phyloP scores from a whole-genome alignment of 2,113 vertebrate genomes.

The Phylloscopus trochilus region DNA sequence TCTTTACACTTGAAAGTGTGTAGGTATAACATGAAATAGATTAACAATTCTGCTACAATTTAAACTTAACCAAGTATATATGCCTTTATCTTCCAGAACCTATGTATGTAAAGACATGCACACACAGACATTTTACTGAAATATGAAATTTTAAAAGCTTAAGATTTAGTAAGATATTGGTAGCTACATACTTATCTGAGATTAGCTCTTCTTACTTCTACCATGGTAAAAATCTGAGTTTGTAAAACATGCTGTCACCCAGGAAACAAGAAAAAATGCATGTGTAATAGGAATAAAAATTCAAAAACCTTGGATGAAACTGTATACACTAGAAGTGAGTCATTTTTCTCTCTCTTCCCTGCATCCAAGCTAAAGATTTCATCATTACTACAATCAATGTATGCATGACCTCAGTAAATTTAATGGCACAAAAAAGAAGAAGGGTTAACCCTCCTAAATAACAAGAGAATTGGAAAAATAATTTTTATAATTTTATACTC shows the following conservation, averaged over 20 bases:
- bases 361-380: not conserved
- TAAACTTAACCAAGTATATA: not conserved
- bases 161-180: not conserved
- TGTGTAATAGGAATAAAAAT: not conserved
- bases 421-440: not conserved
- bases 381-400: not conserved
- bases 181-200: not conserved
- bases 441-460: not conserved
- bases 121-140: not conserved
- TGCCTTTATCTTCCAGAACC: not conserved
- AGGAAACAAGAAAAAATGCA: conserved; percentile 30
- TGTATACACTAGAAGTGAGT: not conserved
- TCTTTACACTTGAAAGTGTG: not conserved
- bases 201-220: conserved; percentile 2
- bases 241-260: conserved; percentile 9
- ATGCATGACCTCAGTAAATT: not conserved
- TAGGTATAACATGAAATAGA: not conserved
- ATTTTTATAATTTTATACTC: not conserved
- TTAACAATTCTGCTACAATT: not conserved
- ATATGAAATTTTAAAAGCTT: not conserved
- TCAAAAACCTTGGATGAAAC: not conserved
- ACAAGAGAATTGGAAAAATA: not conserved
- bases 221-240: not conserved
- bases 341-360: not conserved
- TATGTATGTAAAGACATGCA: not conserved